These are phyloP conservation scores for Microchirus variegatus DNA, from an alignment of 2,797 vertebrate genomes.

Conservation along the genomic window DNA sequence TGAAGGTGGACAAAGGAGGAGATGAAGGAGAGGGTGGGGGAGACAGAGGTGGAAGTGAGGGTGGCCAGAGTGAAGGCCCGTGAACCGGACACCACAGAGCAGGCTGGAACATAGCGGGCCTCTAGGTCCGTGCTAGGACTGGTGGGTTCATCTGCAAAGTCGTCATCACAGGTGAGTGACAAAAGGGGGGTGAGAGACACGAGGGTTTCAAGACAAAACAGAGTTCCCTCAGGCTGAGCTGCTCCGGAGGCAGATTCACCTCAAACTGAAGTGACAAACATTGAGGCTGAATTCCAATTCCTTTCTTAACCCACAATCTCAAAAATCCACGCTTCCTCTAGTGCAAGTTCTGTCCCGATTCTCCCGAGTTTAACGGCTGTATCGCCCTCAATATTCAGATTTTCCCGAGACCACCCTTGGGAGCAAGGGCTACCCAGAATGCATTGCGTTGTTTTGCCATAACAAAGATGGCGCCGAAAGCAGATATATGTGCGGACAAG, in stretches of 20 bases:
- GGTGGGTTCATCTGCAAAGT: constrained; percentile 86
- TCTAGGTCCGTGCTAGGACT: constrained; percentile 88
- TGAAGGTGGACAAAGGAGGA: constrained; percentile 84
- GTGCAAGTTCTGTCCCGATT: too few species aligned
- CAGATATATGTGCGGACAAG: too few species aligned
- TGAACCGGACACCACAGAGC: constrained; percentile 85
- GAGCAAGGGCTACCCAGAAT: too few species aligned
- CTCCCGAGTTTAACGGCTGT: too few species aligned
- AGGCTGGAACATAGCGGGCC: constrained; percentile 88
- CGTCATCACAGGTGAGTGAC: constrained; percentile 38
- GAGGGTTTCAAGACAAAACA: constrained; percentile 16
- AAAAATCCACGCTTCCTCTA: too few species aligned
- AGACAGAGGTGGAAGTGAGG: constrained; percentile 45
- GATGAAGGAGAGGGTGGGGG: constrained; percentile 79
- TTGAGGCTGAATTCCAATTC: too few species aligned
- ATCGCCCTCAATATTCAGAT: too few species aligned
- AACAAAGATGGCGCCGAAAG: too few species aligned
- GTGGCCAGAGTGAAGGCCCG: constrained; percentile 39
- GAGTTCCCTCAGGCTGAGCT: background rate
- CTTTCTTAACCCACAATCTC: too few species aligned
- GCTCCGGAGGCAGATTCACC: background rate
- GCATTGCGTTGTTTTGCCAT: too few species aligned
- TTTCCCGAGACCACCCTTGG: too few species aligned
- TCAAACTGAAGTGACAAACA: background rate
- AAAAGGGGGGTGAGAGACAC: constrained; percentile 26